These are phyloP conservation scores for Liolophura sinensis DNA, from an alignment of 1,140 invertebrate genomes.

Conservation along the genomic window DNA sequence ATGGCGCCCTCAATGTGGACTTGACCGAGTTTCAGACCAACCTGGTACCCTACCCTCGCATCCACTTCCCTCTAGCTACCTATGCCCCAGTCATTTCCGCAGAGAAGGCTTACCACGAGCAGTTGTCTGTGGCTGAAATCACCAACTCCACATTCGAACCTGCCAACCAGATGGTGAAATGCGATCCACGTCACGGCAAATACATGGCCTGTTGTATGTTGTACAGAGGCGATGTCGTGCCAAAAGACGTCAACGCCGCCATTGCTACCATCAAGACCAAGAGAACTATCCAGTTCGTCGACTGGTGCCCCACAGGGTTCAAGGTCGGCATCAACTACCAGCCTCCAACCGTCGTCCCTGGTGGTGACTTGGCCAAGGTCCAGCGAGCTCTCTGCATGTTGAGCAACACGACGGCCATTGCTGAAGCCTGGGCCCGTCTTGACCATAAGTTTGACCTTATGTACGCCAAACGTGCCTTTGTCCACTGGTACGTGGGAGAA, in stretches of 20 bases:
- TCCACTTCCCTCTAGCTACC: constrained; percentile 43
- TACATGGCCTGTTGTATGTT: constrained; percentile 43
- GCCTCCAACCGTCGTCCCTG: constrained; percentile 69
- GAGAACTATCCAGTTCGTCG: constrained; percentile 81
- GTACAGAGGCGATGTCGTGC: constrained; percentile 36
- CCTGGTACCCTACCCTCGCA: constrained; percentile 7
- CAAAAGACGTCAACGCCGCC: constrained; percentile 82
- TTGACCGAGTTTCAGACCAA: constrained; percentile 13
- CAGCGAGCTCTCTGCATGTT: constrained; percentile 71
- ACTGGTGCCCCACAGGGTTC: constrained; percentile 84
- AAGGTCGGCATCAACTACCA: constrained; percentile 47
- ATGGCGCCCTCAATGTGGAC: constrained; percentile 51
- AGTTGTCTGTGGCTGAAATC: constrained; percentile 68
- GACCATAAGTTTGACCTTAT: constrained; percentile 79
- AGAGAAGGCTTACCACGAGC: constrained; percentile 66
- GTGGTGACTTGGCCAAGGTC: constrained; percentile 45
- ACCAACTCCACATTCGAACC: constrained; percentile 53
- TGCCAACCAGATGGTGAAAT: constrained; percentile 77
- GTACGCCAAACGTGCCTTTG: constrained; percentile 70
- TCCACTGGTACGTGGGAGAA: constrained; percentile 57
- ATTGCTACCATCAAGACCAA: constrained; percentile 81
- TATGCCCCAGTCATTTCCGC: constrained; percentile 63
- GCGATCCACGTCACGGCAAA: constrained; percentile 57
- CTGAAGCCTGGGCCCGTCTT: constrained; percentile 68
- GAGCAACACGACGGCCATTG: constrained; percentile 63